Base-by-base conservation (phyloP, 2,797 vertebrate species). In the Gymnodraco acuticeps region DNA sequence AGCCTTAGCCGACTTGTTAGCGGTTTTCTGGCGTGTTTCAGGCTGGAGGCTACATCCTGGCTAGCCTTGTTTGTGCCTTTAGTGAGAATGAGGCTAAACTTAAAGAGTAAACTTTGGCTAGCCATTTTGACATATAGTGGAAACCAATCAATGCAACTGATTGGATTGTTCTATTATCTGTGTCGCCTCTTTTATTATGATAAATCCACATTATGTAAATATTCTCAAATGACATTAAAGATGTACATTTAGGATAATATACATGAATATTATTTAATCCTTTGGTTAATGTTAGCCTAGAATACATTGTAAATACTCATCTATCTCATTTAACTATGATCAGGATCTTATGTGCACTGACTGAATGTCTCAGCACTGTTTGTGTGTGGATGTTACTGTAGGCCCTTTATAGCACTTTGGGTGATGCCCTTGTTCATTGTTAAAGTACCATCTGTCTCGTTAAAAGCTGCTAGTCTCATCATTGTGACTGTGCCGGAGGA, bases 321-420 rank as follows among this genome's bases (percentile, higher is more conserved):
- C 33, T 38, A 79, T 87, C 68, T 84, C 27, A 70, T 88, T 87
- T 78, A 83, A 78, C 75, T 76, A 81, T 78, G 61, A 84, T 90
- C 81, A 90, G 85, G 84, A 85, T 81, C 73, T 79, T 75, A 82
- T 72, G 85, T 84, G 82, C 64, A 82, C 64, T 81, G 80, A 78
- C 60, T 87, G 78, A 85, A 79, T 87, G 82, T 83, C 52, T 75
- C 23, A 66, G 33, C 67, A 55, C 76, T 77, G 60, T 82, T 63
- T 75, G 56, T 69, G 69, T 65, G 79, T 80, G 68, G 64, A 73
- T 76, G 73, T 78, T 42, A 72, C 66, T 41, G 31, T 64, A 12
- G 54, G 47, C 60, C 58, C 70, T 60, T 50, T 56, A 16, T 51
- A 63, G 15, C 56, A 56, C 31, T 50, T 33, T 12, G 27, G 19